These are phyloP conservation scores for Anolis carolinensis DNA, from an alignment of 2,113 vertebrate genomes.

Conservation along the genomic window DNA sequence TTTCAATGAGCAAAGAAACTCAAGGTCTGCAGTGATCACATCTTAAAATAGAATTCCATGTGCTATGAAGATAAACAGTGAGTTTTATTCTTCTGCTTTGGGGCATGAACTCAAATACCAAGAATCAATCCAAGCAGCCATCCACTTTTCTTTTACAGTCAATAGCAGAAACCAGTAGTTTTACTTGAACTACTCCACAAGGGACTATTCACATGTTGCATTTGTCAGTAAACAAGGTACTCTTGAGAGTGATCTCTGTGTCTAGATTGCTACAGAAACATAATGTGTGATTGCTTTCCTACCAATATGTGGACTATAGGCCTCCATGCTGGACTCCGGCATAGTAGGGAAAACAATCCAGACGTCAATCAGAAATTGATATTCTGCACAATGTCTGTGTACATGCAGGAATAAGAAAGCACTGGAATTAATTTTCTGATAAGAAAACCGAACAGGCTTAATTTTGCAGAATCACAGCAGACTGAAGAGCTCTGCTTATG, in stretches of 20 bases:
- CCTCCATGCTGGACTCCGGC: neutral
- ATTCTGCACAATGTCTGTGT: too few relatives aligned
- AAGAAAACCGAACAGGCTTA: neutral
- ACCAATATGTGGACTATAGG: neutral
- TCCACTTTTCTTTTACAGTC: conserved; percentile 8
- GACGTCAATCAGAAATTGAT: neutral
- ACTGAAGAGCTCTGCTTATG: neutral
- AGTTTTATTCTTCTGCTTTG: conserved; percentile 1
- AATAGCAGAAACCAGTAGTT: neutral
- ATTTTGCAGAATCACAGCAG: too few relatives aligned
- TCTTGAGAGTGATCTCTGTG: neutral
- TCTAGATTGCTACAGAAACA: neutral
- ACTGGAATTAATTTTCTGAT: neutral
- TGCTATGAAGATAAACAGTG: neutral
- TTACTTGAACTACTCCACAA: neutral
- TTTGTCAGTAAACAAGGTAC: neutral
- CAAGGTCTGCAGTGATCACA: neutral
- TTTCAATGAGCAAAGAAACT: neutral
- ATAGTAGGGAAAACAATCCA: neutral
- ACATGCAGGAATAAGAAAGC: neutral
- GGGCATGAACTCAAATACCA: neutral
- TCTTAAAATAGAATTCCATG: conserved; percentile 35
- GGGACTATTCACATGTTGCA: neutral
- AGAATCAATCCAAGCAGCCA: neutral
- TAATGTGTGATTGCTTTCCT: neutral